Percentiles rank a stretch among this genome's conserved stretches.
phyloP scores from a whole-genome alignment of 2,888 invertebrate species.

The Latrodectus hesperus region DNA sequence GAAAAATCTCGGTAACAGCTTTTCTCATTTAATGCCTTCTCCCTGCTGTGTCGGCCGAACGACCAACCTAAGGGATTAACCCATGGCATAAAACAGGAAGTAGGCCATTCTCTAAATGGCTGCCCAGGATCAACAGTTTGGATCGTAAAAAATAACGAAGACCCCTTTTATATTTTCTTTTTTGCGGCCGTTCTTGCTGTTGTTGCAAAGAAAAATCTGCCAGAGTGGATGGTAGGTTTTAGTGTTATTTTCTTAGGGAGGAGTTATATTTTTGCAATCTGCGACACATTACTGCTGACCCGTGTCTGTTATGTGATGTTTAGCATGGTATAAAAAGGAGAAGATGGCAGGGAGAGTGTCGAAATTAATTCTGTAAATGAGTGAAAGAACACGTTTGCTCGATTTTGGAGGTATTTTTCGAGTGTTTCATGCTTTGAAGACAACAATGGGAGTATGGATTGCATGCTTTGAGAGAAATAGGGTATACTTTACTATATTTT shows the following conservation, averaged over 20 bases:
- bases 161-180: constrained; percentile 1
- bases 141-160: constrained; percentile 67
- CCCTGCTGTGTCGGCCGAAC: constrained; percentile 5
- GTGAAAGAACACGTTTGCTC: too few relatives aligned
- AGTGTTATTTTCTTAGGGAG: constrained; percentile 5
- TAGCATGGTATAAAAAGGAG: too few relatives aligned
- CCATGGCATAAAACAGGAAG: constrained; percentile 66
- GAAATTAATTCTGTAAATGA: too few relatives aligned
- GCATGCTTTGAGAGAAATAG: too few relatives aligned
- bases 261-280: background rate
- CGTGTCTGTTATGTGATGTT: too few relatives aligned
- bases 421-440: too few relatives aligned
- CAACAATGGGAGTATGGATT: too few relatives aligned
- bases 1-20: constrained; percentile 50
- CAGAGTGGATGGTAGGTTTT: background rate
- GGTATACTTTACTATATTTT: too few relatives aligned
- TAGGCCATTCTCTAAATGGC: constrained; percentile 58
- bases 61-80: constrained; percentile 54
- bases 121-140: constrained; percentile 62
- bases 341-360: too few relatives aligned
- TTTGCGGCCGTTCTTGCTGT: background rate
- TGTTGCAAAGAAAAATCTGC: constrained; percentile 4
- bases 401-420: too few relatives aligned
- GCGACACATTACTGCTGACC: too few relatives aligned
- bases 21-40: constrained; percentile 43